Conservation (phyloP, 2,797 vertebrate species). For the Sebastes jordani region DNA sequence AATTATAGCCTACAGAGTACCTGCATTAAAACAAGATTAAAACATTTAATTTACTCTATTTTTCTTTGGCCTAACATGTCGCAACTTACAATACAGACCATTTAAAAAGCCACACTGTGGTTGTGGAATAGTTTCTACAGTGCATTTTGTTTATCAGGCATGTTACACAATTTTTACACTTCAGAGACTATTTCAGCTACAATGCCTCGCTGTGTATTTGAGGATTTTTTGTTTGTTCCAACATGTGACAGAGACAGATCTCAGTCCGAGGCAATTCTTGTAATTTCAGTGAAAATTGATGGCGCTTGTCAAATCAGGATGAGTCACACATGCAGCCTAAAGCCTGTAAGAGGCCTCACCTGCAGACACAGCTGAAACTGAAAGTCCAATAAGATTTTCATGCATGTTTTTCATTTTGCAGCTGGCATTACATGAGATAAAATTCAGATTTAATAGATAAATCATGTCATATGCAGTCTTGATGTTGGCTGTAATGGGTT, state of each 20-base stretch:
- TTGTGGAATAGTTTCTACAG: background rate
- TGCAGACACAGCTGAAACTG: slow-evolving; percentile 1
- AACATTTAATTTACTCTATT: background rate
- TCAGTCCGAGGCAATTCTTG: background rate
- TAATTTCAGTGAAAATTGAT: slow-evolving; percentile 11
- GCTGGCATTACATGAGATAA: background rate
- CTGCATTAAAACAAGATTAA: background rate
- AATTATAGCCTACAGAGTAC: background rate
- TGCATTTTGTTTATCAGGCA: background rate
- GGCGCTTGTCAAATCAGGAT: slow-evolving; percentile 35
- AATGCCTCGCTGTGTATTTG: background rate
- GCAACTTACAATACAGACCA: background rate
- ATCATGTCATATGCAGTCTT: background rate
- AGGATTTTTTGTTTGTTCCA: background rate
- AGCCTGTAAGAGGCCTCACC: slow-evolving; percentile 19
- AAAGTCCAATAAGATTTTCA: background rate
- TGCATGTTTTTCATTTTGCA: slow-evolving; percentile 8
- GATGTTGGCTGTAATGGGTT: background rate
- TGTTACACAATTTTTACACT: background rate
- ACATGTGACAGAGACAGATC: slow-evolving; percentile 20
- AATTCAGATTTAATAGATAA: background rate
- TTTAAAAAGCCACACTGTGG: background rate
- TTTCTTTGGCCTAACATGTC: background rate
- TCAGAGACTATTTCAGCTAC: background rate
- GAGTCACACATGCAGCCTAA: slow-evolving; percentile 33